Conservation (phyloP, 2,113 vertebrate genomes). For the Myxocyprinus asiaticus region DNA sequence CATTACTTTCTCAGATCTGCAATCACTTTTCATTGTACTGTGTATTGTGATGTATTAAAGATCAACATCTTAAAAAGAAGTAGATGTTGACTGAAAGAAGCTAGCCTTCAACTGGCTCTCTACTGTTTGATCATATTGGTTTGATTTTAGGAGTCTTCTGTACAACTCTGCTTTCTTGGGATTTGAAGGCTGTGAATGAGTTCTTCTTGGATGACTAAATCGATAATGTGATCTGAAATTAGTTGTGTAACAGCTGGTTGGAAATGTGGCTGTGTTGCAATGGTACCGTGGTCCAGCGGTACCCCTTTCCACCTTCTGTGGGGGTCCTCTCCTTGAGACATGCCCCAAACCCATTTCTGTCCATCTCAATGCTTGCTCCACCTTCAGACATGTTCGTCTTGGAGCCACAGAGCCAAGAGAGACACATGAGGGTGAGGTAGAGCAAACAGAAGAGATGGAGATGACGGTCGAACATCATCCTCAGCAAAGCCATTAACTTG, state of each 20-base stretch:
- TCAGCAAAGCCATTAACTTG: constrained; percentile 1
- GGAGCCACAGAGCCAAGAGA: constrained; percentile 9
- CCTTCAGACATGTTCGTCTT: neutral
- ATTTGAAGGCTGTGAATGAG: constrained; percentile 4
- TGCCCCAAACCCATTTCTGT: constrained; percentile 20
- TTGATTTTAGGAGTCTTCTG: neutral
- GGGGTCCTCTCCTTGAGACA: neutral
- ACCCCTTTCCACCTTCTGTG: neutral
- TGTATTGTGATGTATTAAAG: no score
- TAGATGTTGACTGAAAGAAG: neutral
- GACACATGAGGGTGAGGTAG: constrained; percentile 45
- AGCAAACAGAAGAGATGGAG: constrained; percentile 25
- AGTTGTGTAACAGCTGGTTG: neutral
- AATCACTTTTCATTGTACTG: no score
- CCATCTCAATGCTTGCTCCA: constrained; percentile 61
- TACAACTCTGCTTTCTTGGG: constrained; percentile 20
- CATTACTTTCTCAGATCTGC: no score
- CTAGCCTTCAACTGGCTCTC: constrained; percentile 7
- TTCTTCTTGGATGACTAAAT: constrained; percentile 35
- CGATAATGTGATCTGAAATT: constrained; percentile 47
- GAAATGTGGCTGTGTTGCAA: constrained; percentile 10
- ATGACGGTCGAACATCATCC: constrained; percentile 8
- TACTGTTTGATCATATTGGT: neutral
- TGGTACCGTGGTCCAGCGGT: neutral
- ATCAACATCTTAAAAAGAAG: no score